Evolutionary conservation across 1,140 invertebrate species (phyloP).

Genomic region (Brachionus manjavacas): DNA sequence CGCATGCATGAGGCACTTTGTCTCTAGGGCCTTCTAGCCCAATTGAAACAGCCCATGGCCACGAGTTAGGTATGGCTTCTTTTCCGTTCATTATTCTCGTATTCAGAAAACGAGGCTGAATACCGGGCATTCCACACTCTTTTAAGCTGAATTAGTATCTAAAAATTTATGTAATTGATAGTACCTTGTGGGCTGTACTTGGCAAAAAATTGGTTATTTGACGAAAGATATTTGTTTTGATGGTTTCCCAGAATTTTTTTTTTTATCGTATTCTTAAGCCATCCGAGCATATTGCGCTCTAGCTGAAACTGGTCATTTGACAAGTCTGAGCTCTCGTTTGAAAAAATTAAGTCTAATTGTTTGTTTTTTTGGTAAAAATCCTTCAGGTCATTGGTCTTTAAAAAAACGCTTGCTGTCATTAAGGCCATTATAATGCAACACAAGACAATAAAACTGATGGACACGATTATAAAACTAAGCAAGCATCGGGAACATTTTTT

Average conservation of each 20-base stretch:
- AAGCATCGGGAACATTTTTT: neutral
- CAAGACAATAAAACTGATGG: neutral
- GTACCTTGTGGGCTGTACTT: neutral
- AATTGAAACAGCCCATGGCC: conserved; percentile 41
- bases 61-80: conserved; percentile 21
- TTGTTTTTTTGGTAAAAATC: neutral
- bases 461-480: neutral
- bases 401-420: neutral
- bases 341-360: neutral
- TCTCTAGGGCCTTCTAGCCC: conserved; percentile 9
- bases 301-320: neutral
- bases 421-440: conserved; percentile 3
- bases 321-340: neutral
- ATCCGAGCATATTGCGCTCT: conserved; percentile 29
- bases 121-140: conserved; percentile 9
- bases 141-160: neutral
- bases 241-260: neutral
- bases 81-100: conserved; percentile 37
- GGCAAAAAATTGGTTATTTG: neutral
- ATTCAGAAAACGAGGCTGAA: neutral
- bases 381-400: neutral
- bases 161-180: neutral
- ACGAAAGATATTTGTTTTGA: neutral
- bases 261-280: conserved; percentile 9
- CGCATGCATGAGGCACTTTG: conserved; percentile 42